Base-by-base conservation (phyloP, 2,888 invertebrate species). In the Trichopria drosophilae region DNA sequence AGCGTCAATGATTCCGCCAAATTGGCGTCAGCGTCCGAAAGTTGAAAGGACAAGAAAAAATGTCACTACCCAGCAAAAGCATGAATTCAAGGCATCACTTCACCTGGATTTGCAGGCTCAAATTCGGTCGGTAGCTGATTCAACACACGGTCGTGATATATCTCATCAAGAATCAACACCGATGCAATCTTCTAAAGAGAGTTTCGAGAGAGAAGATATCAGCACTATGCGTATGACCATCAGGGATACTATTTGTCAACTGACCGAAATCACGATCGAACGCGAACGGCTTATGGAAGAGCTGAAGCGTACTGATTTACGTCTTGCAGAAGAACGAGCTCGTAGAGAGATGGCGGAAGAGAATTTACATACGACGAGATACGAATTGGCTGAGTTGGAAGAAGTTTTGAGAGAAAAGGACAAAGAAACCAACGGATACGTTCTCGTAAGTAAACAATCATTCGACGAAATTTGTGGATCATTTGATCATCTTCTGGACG, bases 381-480 rank as follows among this genome's bases (percentile, higher is more conserved):
- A 50, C 16, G 60, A 69, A 19, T 41, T 74, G 7, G 5, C 29
- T 2, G 64, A 68, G 13, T 34, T 75, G 35, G 68, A 73, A 44
- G 46, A 55, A 2, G 55, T 58, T 12, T 28, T 72, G 20, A 64
- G 56, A 20, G 51, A 60, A 10, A 72, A 70, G 16, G 70, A 75
- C 6, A 53, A 50, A 2, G 69, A 71, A 22, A 67, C 64, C 0
- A 62, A 58, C 2, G 73, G 69, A 3, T 71, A 57, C 22, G 43
- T 73, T 9, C 45, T 72, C 29, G 62, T 72, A 7, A 71, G 67
- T 28, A 69, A 69, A 40, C 65, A 68, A 4, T 69, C 68, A 1
- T 51, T 72, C 36, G 66, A 72, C 34, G 72, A 72, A 20, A 71
- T 73, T 29, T 69, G 67, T 28, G 41, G 40, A 10, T 64, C 69